Percentiles rank a stretch among this genome's conserved stretches.
These are phyloP conservation scores for Setophaga kirtlandii DNA, from an alignment of 2,113 vertebrate species.

Conservation along the genomic window DNA sequence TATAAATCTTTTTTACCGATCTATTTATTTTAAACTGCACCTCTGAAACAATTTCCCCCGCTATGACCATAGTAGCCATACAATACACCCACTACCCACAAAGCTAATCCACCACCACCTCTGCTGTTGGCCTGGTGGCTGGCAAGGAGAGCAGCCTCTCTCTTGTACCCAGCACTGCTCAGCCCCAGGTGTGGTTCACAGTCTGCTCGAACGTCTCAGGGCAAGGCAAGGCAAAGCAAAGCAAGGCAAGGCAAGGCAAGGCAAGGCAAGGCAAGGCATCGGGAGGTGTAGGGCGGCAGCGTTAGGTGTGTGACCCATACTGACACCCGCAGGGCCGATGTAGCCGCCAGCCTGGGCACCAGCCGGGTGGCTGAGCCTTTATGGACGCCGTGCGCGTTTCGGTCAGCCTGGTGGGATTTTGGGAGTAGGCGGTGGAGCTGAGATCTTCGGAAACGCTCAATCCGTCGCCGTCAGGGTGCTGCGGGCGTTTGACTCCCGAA, in stretches of 20 bases:
- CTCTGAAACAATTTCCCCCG: fast-evolving
- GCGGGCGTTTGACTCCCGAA: background rate
- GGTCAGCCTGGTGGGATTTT: fast-evolving
- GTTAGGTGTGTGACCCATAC: no score
- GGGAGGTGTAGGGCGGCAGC: background rate
- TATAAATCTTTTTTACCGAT: background rate
- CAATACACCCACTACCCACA: background rate
- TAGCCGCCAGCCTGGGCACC: background rate
- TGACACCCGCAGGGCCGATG: background rate
- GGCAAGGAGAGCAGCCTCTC: background rate
- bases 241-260: fast-evolving
- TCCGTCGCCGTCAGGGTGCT: fast-evolving
- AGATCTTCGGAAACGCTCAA: background rate
- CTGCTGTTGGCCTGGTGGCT: background rate
- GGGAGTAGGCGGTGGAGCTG: background rate
- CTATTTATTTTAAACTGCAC: background rate
- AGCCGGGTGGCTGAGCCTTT: fast-evolving
- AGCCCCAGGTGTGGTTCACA: background rate
- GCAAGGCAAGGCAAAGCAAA: fast-evolving
- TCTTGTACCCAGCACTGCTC: fast-evolving
- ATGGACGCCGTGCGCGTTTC: fast-evolving
- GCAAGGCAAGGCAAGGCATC: background rate
- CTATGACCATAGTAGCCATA: background rate
- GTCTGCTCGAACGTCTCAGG: background rate
- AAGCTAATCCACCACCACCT: background rate